Base-by-base conservation (phyloP, 2,888 invertebrate species). In the Leptinotarsa tumamoca region DNA sequence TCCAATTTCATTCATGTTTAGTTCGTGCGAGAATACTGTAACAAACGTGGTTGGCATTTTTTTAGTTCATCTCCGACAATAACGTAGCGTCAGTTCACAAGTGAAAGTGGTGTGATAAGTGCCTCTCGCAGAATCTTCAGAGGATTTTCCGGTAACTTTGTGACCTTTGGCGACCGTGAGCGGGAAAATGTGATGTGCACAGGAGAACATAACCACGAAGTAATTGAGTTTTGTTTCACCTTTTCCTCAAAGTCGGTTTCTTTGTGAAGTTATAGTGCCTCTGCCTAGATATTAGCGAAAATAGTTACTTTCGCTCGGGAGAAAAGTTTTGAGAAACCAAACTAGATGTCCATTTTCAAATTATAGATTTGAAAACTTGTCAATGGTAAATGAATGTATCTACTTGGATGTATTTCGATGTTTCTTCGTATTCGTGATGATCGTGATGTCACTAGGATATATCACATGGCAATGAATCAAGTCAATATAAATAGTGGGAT, bases 1-100 rank as follows among this genome's bases (percentile, higher is more conserved):
- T 58, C 77, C 71, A 72, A 74, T 74, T 85, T 83, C 85, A 85
- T 85, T 79, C 80, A 80, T 79, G 78, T 71, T 76, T 78, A 67
- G 79, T 68, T 56, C 73, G 76, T 74, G 78, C 52, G 70, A 70
- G 70, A 43, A 70, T 70, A 70, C 56, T 56, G 70, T 68, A 70
- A 58, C 58, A 70, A 58, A 21, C 68, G 52, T 52, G 27, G 68
- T 27, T 54, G 68, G 27, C 68, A 27, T 51, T 51, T 68, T 68
- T 68, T 52, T 67, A 51, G 13, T 17, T 21, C 21, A 51, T 67
- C 43, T 21, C 51, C 18, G 23, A 67, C 43, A 21, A 23, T 51
- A 51, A n/a, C 68, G 27, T 23, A n/a, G 52, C 51, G 54, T 14
- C 27, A 33, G 43, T 49, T 51, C 7, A 15, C 49, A 51, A 67